Evolutionary conservation across 2,797 vertebrate genomes (phyloP).

Genomic region (Allobates femoralis): DNA sequence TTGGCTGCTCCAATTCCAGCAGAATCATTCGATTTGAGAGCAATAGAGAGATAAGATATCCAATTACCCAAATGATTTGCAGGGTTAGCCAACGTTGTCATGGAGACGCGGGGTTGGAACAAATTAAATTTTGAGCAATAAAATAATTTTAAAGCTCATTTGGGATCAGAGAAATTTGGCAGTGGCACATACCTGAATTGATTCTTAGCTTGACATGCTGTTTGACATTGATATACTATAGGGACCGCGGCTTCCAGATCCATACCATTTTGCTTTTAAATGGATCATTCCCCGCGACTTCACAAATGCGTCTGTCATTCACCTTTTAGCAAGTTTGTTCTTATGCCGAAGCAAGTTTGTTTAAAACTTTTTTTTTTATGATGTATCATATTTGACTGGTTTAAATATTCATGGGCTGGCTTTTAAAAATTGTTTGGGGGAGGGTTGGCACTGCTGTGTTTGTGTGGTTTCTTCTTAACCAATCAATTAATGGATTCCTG

Average conservation of each 20-base stretch:
- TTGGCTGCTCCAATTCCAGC: conserved; percentile 91
- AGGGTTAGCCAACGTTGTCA: conserved; percentile 92
- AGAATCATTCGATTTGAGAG: conserved; percentile 94
- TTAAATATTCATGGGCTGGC: background rate
- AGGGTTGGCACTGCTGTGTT: conserved; percentile 5
- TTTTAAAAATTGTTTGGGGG: background rate
- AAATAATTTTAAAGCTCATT: conserved; percentile 94
- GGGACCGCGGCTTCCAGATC: conserved; percentile 73
- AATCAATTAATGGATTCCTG: conserved; percentile 70
- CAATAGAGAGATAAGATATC: conserved; percentile 93
- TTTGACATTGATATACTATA: conserved; percentile 81
- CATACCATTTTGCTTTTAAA: conserved; percentile 59
- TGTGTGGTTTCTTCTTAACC: conserved; percentile 62
- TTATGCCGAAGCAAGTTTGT: no score
- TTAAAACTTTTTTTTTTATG: background rate
- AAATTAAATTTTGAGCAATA: conserved; percentile 96
- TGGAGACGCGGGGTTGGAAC: conserved; percentile 87
- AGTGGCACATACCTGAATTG: conserved; percentile 84
- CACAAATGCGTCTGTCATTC: background rate
- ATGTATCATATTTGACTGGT: background rate
- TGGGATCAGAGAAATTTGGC: conserved; percentile 89
- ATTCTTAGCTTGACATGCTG: conserved; percentile 80
- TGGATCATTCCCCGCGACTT: conserved; percentile 58
- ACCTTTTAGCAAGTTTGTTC: background rate
- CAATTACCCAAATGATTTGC: conserved; percentile 96